Conservation (phyloP, 2,113 vertebrate genomes). For the Myrmecophaga tridactyla region DNA sequence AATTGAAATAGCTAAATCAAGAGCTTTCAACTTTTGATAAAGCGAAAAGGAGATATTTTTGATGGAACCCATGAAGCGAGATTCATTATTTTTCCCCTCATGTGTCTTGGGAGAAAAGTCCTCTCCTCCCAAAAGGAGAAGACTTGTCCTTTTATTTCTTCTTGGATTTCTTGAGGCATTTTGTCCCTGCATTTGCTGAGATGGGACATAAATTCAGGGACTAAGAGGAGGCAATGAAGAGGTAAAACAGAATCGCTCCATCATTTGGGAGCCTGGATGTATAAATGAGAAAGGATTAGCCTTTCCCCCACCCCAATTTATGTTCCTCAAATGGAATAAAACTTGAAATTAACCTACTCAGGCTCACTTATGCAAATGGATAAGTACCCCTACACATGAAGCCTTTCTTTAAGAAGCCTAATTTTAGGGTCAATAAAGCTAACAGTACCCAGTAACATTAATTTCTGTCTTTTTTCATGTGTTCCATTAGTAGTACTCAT, state of each 20-base stretch:
- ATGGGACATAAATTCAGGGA: background rate
- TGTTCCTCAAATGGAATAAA: background rate
- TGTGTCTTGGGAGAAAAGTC: background rate
- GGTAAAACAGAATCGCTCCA: background rate
- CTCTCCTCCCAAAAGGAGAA: background rate
- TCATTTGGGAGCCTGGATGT: background rate
- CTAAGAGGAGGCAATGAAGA: background rate
- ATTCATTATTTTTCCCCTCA: background rate
- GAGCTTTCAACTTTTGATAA: background rate
- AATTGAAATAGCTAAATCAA: background rate
- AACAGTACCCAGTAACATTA: background rate
- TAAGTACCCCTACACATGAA: background rate
- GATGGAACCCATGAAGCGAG: background rate
- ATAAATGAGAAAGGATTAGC: background rate
- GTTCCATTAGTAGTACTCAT: background rate
- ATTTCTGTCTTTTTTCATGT: background rate
- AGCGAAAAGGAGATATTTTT: background rate
- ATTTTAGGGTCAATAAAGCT: background rate
- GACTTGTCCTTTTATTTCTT: background rate
- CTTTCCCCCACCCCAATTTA: background rate
- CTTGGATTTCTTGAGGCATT: background rate
- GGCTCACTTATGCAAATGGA: background rate
- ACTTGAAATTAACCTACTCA: background rate
- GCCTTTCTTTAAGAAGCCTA: accelerated
- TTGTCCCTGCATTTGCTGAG: background rate